phyloP scores from a whole-genome alignment of 2,888 invertebrate genomes.

The Plagodis dolabraria region DNA sequence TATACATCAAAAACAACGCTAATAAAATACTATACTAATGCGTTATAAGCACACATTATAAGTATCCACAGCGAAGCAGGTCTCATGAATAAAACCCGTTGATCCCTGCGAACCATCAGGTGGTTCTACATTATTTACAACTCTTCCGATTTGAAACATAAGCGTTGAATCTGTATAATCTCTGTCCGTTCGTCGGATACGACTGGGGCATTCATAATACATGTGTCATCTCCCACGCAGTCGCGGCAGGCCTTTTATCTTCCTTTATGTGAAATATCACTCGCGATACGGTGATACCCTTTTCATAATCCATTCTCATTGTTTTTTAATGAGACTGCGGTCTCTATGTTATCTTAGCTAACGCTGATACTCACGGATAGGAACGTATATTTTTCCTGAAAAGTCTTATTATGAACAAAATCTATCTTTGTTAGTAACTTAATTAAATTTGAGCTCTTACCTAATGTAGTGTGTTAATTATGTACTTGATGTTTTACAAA shows the following conservation, averaged over 20 bases:
- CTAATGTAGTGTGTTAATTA: too few species aligned
- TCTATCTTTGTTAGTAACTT: too few species aligned
- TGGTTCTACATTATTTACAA: constrained; percentile 22
- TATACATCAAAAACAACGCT: too few species aligned
- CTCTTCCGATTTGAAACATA: constrained; percentile 34
- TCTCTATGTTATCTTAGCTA: not conserved
- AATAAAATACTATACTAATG: too few species aligned
- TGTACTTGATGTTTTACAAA: too few species aligned
- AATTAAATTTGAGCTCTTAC: too few species aligned
- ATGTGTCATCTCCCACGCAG: constrained; percentile 64
- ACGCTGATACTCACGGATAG: not conserved
- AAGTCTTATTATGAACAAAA: too few species aligned
- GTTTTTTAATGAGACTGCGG: constrained; percentile 9
- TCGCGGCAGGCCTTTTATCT: constrained; percentile 45
- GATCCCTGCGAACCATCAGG: constrained; percentile 14
- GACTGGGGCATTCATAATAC: constrained; percentile 61
- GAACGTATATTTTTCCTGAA: too few species aligned
- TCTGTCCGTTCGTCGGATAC: constrained; percentile 45
- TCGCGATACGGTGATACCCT: constrained; percentile 38
- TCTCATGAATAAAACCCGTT: not conserved
- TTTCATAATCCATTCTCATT: constrained; percentile 42
- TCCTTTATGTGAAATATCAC: constrained; percentile 50
- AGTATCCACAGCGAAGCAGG: not conserved
- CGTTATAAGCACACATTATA: too few species aligned
- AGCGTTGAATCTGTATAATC: constrained; percentile 53